phyloP scores from a whole-genome alignment of 2,888 invertebrate species.

The Calameuta filiformis region DNA sequence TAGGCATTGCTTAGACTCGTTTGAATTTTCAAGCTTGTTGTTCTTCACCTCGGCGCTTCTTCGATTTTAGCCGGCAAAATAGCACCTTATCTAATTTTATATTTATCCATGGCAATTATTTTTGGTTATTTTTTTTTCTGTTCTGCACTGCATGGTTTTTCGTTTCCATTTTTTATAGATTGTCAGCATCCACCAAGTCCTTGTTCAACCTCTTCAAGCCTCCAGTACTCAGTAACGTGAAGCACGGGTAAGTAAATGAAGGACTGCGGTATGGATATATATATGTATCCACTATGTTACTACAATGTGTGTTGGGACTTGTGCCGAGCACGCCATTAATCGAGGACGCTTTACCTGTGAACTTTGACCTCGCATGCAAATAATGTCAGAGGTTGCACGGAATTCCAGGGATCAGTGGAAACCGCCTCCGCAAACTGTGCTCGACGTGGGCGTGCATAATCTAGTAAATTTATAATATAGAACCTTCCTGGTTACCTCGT shows the following conservation, averaged over 20 bases:
- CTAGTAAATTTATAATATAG: background rate
- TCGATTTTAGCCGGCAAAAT: background rate
- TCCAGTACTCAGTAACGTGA: constrained; percentile 60
- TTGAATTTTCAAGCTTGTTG: background rate
- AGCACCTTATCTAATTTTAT: background rate
- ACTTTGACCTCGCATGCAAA: constrained; percentile 26
- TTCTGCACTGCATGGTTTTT: constrained; percentile 57
- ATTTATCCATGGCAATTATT: background rate
- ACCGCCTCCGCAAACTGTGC: background rate
- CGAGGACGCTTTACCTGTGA: constrained; percentile 4
- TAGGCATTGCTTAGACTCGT: constrained; percentile 8
- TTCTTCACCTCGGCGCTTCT: background rate
- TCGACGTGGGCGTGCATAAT: background rate
- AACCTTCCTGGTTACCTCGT: background rate
- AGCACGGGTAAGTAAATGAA: constrained; percentile 64
- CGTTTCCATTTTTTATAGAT: constrained; percentile 62
- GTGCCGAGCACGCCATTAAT: background rate
- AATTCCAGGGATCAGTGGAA: background rate
- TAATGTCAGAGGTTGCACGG: constrained; percentile 1
- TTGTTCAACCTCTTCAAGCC: constrained; percentile 67
- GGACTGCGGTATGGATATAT: background rate
- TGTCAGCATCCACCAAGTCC: constrained; percentile 66
- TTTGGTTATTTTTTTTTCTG: constrained; percentile 22
- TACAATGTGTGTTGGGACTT: background rate
- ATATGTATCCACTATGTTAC: background rate